Evolutionary conservation across 2,888 invertebrate genomes (phyloP).

Genomic region (Dryadula phaetusa): DNA sequence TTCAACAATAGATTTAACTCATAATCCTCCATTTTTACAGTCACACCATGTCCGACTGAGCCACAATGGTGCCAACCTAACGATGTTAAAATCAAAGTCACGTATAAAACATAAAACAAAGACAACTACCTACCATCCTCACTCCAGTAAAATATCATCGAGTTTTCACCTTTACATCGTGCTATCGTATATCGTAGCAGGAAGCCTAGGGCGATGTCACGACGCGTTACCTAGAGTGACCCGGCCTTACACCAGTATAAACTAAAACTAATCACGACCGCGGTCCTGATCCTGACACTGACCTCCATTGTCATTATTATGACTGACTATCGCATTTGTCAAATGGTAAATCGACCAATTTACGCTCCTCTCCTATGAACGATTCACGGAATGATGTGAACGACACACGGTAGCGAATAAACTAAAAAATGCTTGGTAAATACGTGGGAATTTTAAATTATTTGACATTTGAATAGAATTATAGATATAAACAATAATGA

Average conservation of each 20-base stretch:
- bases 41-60: too few species aligned
- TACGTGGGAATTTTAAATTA: too few species aligned
- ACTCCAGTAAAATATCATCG: not conserved
- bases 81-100: too few species aligned
- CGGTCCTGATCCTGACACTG: slow-evolving; percentile 23
- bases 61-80: too few species aligned
- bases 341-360: slow-evolving; percentile 29
- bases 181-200: slow-evolving; percentile 7
- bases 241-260: slow-evolving; percentile 28
- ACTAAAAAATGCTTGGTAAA: not conserved
- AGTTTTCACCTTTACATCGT: not conserved
- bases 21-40: too few species aligned
- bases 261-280: slow-evolving; percentile 33
- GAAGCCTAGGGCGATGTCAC: slow-evolving; percentile 25
- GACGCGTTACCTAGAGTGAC: slow-evolving; percentile 21
- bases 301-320: slow-evolving; percentile 33
- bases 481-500: too few species aligned
- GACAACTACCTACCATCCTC: not conserved
- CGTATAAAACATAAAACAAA: not conserved
- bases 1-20: too few species aligned
- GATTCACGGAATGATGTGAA: slow-evolving; percentile 16
- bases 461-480: too few species aligned
- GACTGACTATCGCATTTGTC: slow-evolving; percentile 23
- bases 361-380: not conserved
- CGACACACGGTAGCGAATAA: slow-evolving; percentile 1